Percentiles rank a stretch among this genome's conserved stretches.
phyloP scores from a whole-genome alignment of 2,113 vertebrate genomes.

The Tupaia chinensis region DNA sequence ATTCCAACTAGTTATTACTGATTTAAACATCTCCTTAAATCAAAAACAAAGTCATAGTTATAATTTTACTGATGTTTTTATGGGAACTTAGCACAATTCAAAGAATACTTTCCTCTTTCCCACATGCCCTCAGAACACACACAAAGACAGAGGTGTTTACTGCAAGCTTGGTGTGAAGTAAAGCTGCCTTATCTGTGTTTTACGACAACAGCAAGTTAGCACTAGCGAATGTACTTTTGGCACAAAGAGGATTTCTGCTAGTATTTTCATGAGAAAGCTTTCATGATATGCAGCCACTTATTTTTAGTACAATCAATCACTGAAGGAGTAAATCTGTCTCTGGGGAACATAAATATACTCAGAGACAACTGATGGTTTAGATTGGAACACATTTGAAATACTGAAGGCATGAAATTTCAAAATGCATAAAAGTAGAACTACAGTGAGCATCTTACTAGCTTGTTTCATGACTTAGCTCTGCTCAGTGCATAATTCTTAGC shows the following conservation, averaged over 20 bases:
- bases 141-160: background rate
- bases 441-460: background rate
- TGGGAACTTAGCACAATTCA: background rate
- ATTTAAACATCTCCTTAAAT: conserved; percentile 1
- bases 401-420: conserved; percentile 9
- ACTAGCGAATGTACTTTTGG: background rate
- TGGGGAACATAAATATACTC: background rate
- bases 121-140: background rate
- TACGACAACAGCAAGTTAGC: conserved; percentile 46
- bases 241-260: conserved; percentile 21
- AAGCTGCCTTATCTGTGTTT: background rate
- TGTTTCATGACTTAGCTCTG: background rate
- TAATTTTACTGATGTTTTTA: background rate
- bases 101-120: background rate
- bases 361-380: background rate
- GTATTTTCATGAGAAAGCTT: conserved; percentile 56
- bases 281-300: background rate
- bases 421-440: background rate
- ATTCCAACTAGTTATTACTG: background rate
- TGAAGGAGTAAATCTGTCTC: background rate
- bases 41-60: background rate
- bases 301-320: conserved; percentile 38
- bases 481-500: background rate
- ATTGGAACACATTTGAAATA: background rate
- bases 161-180: background rate